Evolutionary conservation across 1,140 invertebrate genomes (phyloP).

Genomic region (Ctenoplectra terminalis): DNA sequence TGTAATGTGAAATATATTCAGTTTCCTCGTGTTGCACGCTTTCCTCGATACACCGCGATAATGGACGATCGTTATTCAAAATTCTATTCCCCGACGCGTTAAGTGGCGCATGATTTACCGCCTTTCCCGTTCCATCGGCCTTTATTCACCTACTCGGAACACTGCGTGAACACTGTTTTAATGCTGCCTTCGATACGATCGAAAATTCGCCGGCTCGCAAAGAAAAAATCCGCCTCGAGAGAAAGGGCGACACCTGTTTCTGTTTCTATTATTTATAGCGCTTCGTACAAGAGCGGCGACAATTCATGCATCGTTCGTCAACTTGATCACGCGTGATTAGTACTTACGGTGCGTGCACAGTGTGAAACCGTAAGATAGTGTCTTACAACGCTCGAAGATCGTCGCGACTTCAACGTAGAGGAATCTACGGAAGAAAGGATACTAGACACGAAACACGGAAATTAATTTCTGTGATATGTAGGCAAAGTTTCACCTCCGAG

Average conservation of each 20-base stretch:
- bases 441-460: too few species aligned
- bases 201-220: neutral
- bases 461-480: neutral
- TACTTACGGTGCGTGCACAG: too few species aligned
- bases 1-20: constrained; percentile 43
- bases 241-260: constrained; percentile 34
- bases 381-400: neutral
- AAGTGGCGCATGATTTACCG: constrained; percentile 51
- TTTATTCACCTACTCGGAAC: constrained; percentile 29
- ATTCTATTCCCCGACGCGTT: constrained; percentile 48
- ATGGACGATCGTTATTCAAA: constrained; percentile 51
- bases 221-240: neutral
- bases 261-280: neutral
- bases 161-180: constrained; percentile 41
- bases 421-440: too few species aligned
- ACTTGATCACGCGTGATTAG: neutral
- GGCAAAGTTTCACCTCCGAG: neutral
- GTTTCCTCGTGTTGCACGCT: constrained; percentile 38
- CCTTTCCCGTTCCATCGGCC: constrained; percentile 19
- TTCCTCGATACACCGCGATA: constrained; percentile 51
- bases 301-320: neutral
- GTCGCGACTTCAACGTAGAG: neutral
- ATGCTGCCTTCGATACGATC: constrained; percentile 36
- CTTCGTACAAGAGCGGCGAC: neutral
- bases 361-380: neutral